Evolutionary conservation across 2,797 vertebrate genomes (phyloP), one percentile per base, ranked within the genome.

Genomic region (Karalla daura): DNA sequence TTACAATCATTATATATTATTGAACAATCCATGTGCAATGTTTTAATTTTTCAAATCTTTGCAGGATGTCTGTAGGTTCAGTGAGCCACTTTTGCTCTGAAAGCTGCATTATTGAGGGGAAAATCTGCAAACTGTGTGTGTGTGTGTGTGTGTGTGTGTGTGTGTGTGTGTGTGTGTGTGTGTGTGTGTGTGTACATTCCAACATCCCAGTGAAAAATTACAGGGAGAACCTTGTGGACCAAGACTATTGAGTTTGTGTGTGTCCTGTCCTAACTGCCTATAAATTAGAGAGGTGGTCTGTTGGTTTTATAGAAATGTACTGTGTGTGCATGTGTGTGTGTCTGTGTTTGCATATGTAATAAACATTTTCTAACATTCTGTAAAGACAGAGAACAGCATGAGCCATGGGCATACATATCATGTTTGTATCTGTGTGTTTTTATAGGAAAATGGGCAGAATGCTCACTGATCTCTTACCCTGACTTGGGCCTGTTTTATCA

Each of bases 241-340:
- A 47, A 52, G 20, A 24, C 11, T 23, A 40, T 49, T 37, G 5
- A 41, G 61, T 70, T 53, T 72, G 63, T 60, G 52, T 50, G 52
- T 70, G 58, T 59, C 23, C 39, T 39, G n/a, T 63, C 46, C 61
- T 49, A 43, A 68, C 37, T 65, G 55, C 37, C 52, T 63, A 13
- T 73, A 46, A 69, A 85, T 82, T 82, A 82, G 28, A 82, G 70
- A 13, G 32, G 24, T 32, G 1, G 14, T 13, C 41, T 74, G 59
- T 68, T 61, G 59, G 20, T 75, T 73, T 66, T 33, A 78, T 21
- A 37, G 53, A 68, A 47, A 44, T 81, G 39, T 63, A 70, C 24
- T 35, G 32, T 43, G 24, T 52, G 17, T 49, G 39, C 25, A 18
- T 43, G 20, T 21, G 7, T 15, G 35, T 37, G 35, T 37, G 35